Evolutionary conservation across 2,113 vertebrate species (phyloP).

Genomic region (Scopus umbretta): DNA sequence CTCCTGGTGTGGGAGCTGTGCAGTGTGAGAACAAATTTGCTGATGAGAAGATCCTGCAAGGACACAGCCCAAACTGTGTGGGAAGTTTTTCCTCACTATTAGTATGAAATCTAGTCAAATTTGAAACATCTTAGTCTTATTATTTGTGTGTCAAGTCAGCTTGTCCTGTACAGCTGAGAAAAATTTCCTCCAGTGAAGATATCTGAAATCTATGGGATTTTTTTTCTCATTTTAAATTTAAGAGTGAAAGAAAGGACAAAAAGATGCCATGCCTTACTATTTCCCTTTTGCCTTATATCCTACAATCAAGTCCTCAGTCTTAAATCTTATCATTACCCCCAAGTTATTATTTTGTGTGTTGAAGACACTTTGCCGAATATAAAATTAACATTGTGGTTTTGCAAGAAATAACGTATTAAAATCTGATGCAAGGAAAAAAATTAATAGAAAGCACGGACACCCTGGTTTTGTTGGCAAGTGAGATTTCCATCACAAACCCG

Average conservation of each 20-base stretch:
- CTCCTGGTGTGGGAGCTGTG: rapidly evolving
- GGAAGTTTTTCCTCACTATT: background rate
- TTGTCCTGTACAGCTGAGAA: background rate
- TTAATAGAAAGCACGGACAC: background rate
- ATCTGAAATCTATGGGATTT: background rate
- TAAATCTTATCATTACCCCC: background rate
- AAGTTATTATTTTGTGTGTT: background rate
- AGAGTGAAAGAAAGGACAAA: background rate
- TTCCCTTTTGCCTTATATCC: background rate
- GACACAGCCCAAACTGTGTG: background rate
- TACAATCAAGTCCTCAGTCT: background rate
- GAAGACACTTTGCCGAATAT: background rate
- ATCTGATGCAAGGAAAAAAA: rapidly evolving
- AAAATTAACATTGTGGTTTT: background rate
- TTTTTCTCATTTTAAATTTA: background rate
- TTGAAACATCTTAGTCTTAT: background rate
- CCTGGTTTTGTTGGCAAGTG: background rate
- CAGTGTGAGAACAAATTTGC: background rate
- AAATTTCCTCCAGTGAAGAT: background rate
- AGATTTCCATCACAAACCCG: background rate
- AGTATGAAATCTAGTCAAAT: background rate
- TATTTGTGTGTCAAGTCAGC: background rate
- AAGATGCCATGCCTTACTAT: too few relatives aligned
- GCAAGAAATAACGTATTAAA: background rate
- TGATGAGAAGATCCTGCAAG: background rate